Evolutionary conservation across 2,888 invertebrate genomes (phyloP).

Genomic region (Synanthedon vespiformis): DNA sequence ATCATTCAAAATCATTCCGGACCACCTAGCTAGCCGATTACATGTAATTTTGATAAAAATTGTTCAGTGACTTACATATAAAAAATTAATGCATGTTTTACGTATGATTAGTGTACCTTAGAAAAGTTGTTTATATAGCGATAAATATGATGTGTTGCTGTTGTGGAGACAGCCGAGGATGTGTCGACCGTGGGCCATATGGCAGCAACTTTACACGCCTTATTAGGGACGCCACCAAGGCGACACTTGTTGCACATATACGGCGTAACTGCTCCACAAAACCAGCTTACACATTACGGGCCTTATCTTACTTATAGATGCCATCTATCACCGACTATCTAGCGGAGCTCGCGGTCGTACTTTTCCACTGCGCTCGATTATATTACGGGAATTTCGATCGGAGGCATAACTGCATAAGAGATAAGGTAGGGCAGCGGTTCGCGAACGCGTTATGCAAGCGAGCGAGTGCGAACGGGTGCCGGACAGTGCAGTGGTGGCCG

Average conservation of each 20-base stretch:
- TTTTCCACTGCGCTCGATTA: conserved; percentile 15
- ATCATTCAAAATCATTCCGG: too few relatives aligned
- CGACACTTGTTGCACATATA: conserved; percentile 70
- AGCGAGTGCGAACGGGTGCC: conserved; percentile 20
- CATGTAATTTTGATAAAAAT: too few relatives aligned
- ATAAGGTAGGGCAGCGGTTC: conserved; percentile 31
- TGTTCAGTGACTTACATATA: too few relatives aligned
- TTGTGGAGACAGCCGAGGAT: conserved; percentile 43
- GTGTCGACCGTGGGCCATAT: conserved; percentile 59
- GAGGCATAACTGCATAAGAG: conserved; percentile 39
- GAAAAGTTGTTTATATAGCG: conserved; percentile 27
- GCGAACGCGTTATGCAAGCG: conserved; percentile 56
- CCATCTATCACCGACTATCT: conserved; percentile 16
- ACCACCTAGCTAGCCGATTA: too few relatives aligned
- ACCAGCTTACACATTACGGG: conserved; percentile 32
- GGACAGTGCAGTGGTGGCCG: conserved; percentile 11
- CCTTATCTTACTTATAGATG: conserved; percentile 25
- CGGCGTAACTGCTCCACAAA: conserved; percentile 62
- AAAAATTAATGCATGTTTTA: neutral
- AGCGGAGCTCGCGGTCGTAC: conserved; percentile 7
- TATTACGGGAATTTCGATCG: conserved; percentile 18
- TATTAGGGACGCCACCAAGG: conserved; percentile 65
- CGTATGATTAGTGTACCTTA: conserved; percentile 14
- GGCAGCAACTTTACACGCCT: conserved; percentile 51
- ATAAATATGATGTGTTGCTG: conserved; percentile 27